Conservation (phyloP, 2,888 invertebrate genomes). For the Ichneumoninae sp. region DNA sequence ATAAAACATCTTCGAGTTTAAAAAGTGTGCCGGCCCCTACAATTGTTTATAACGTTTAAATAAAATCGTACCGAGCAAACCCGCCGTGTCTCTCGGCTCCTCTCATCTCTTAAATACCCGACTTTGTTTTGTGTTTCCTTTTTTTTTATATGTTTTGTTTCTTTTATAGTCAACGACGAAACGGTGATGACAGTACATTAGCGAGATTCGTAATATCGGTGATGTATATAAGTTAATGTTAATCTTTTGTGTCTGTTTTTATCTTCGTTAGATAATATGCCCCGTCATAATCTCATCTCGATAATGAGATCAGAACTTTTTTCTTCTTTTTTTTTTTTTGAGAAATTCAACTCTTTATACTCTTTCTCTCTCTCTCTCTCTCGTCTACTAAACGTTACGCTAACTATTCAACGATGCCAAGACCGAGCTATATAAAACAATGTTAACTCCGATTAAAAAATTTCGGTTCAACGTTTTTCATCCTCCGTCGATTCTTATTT, state of each 20-base stretch:
- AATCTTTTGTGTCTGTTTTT: not conserved
- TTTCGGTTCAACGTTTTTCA: conserved; percentile 54
- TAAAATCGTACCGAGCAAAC: conserved; percentile 52
- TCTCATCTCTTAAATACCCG: conserved; percentile 5
- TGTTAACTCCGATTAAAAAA: conserved; percentile 55
- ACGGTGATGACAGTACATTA: conserved; percentile 69
- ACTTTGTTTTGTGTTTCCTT: not conserved
- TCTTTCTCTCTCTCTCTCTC: conserved; percentile 15
- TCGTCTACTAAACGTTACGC: conserved; percentile 60
- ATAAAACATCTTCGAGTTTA: conserved; percentile 76
- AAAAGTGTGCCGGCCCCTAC: conserved; percentile 67
- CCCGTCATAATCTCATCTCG: conserved; percentile 49
- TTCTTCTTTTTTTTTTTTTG: conserved; percentile 6
- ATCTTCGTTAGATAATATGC: conserved; percentile 21
- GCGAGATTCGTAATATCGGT: conserved; percentile 47
- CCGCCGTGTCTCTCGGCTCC: conserved; percentile 6
- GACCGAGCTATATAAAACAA: conserved; percentile 59
- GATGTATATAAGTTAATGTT: conserved; percentile 39
- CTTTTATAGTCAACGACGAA: conserved; percentile 62
- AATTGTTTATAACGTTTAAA: conserved; percentile 38
- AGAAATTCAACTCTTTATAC: conserved; percentile 14
- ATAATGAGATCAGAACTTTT: conserved; percentile 35
- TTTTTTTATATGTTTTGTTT: conserved; percentile 37
- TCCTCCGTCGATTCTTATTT: conserved; percentile 13
- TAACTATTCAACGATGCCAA: conserved; percentile 62